A percentile compares a stretch with the other conserved stretches of the same genome.
Conservation (phyloP, 2,888 invertebrate genomes). For the Acanthopleura granulata region DNA sequence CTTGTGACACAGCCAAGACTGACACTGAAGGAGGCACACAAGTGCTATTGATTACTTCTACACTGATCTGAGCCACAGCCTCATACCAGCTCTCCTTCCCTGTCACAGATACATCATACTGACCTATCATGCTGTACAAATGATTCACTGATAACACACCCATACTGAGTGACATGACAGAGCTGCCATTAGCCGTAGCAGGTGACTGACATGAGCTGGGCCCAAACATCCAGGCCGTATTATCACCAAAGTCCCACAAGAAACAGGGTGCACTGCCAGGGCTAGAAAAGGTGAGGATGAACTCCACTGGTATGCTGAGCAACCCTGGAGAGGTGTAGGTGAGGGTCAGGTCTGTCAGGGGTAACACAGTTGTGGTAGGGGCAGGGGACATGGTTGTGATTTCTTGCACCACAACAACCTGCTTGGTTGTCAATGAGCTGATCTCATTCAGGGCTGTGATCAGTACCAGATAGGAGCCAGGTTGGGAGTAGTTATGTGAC, state of each 20-base stretch:
- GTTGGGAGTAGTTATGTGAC: constrained; percentile 4
- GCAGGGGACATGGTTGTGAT: not conserved
- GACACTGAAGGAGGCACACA: constrained; percentile 31
- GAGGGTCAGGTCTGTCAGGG: constrained; percentile 21
- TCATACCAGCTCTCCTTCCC: constrained; percentile 26
- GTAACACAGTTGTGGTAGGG: not conserved
- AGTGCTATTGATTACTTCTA: constrained; percentile 21
- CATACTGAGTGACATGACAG: not conserved
- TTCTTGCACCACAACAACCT: not conserved
- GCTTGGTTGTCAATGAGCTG: constrained; percentile 18
- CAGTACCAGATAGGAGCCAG: constrained; percentile 24
- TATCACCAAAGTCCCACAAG: constrained; percentile 29
- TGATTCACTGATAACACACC: constrained; percentile 19
- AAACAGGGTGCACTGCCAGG: constrained; percentile 28
- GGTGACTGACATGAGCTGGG: constrained; percentile 22
- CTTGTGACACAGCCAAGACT: constrained; percentile 29
- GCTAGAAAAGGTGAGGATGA: constrained; percentile 19
- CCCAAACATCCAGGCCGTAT: constrained; percentile 25
- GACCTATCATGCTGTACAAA: constrained; percentile 17
- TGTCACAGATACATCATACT: constrained; percentile 25
- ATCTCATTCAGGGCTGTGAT: constrained; percentile 35
- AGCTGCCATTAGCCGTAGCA: constrained; percentile 19
- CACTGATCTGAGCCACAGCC: constrained; percentile 16
- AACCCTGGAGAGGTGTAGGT: constrained; percentile 21
- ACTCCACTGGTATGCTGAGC: constrained; percentile 23